Evolutionary conservation across 1,140 invertebrate genomes (phyloP).

Genomic region (Aphelinus certus): DNA sequence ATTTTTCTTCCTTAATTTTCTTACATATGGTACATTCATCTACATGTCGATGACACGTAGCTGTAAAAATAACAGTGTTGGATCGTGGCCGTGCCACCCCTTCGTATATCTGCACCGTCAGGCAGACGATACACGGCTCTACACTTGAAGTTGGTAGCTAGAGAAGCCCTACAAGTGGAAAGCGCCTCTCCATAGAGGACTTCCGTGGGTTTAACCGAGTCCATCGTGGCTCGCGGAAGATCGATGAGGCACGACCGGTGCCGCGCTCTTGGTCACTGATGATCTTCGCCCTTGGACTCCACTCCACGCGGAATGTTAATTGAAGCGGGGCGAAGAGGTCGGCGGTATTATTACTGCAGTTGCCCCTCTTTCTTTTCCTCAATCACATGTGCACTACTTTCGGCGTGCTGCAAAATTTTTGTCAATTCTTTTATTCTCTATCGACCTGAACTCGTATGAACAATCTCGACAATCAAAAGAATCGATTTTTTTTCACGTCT

Average conservation of each 20-base stretch:
- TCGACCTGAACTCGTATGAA: no score
- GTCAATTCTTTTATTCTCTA: no score
- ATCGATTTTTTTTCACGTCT: no score
- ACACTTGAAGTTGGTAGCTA: background rate
- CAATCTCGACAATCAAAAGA: no score
- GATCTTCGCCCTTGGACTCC: constrained; percentile 29
- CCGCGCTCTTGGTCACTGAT: constrained; percentile 11
- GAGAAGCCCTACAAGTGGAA: constrained; percentile 19
- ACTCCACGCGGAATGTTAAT: constrained; percentile 21
- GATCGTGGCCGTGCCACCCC: background rate
- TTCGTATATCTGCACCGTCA: background rate
- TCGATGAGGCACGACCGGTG: constrained; percentile 24
- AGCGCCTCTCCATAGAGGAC: background rate
- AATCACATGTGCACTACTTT: constrained; percentile 66
- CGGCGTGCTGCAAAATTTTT: constrained; percentile 56
- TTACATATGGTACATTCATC: constrained; percentile 45
- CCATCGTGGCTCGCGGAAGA: constrained; percentile 1
- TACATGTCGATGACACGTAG: background rate
- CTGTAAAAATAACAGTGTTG: background rate
- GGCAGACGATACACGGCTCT: constrained; percentile 8
- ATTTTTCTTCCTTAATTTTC: constrained; percentile 5
- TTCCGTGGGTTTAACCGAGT: background rate
- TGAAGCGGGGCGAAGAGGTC: constrained; percentile 12
- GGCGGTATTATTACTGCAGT: constrained; percentile 8
- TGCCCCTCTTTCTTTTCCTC: constrained; percentile 35